Evolutionary conservation across 2,797 vertebrate genomes (phyloP).

Genomic region (Falco cherrug): DNA sequence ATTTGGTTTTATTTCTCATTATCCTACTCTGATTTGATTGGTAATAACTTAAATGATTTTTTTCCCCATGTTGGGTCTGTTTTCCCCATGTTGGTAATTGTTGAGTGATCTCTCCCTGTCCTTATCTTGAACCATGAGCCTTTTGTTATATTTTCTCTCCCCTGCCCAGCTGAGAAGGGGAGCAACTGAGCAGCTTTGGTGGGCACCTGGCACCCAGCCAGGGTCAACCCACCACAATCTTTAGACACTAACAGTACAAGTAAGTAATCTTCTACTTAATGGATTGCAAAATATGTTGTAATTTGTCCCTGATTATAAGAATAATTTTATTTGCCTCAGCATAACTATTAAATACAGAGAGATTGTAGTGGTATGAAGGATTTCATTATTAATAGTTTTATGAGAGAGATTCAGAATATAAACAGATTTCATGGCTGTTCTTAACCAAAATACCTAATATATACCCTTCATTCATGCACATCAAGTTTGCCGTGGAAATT

Average conservation of each 20-base stretch:
- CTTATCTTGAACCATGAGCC: background rate
- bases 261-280: constrained; percentile 28
- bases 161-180: background rate
- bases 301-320: constrained; percentile 46
- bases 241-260: constrained; percentile 2
- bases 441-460: background rate
- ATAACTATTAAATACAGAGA: constrained; percentile 43
- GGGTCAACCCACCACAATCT: background rate
- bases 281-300: constrained; percentile 44
- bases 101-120: background rate
- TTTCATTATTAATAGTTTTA: constrained; percentile 39
- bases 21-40: background rate
- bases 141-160: background rate
- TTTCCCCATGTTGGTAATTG: background rate
- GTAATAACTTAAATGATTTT: background rate
- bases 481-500: background rate
- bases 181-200: background rate
- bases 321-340: constrained; percentile 52
- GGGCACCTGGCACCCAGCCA: background rate
- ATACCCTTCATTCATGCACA: background rate
- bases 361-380: constrained; percentile 25
- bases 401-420: constrained; percentile 19
- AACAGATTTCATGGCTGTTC: constrained; percentile 29
- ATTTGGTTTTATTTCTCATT: background rate
- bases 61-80: background rate